These are phyloP conservation scores for Enteromius trimaculatus DNA, from an alignment of 2,797 vertebrate genomes.

Conservation along the genomic window DNA sequence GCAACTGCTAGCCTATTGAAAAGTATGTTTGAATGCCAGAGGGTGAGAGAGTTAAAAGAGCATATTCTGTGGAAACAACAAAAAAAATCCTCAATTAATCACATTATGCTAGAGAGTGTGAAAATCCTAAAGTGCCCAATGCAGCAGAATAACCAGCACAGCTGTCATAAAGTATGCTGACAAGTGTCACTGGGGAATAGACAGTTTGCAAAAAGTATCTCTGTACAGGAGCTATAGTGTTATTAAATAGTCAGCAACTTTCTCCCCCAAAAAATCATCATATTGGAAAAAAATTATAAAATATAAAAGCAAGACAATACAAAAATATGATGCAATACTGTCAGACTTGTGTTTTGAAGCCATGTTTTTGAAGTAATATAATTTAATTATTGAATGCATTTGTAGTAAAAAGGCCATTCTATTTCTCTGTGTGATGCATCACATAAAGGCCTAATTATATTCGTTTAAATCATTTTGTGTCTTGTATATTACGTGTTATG, in stretches of 20 bases:
- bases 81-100: constrained; percentile 14
- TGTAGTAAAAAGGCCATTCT: background rate
- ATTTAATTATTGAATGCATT: too few species aligned
- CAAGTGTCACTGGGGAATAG: constrained; percentile 1
- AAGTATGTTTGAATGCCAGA: constrained; percentile 11
- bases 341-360: background rate
- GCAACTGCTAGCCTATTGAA: background rate
- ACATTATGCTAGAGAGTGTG: constrained; percentile 11
- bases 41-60: background rate
- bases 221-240: constrained; percentile 1
- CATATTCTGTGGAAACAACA: constrained; percentile 10
- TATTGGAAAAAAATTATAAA: background rate
- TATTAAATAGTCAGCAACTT: constrained; percentile 19
- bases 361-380: background rate
- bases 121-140: background rate
- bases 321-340: background rate
- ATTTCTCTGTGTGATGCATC: background rate
- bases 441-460: background rate
- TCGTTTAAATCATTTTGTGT: background rate
- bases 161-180: constrained; percentile 31
- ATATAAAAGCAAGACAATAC: background rate
- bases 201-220: constrained; percentile 20
- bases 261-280: constrained; percentile 9
- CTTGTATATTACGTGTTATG: background rate
- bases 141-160: constrained; percentile 10